Evolutionary conservation across 2,797 vertebrate genomes (phyloP).

Genomic region (Semotilus atromaculatus): DNA sequence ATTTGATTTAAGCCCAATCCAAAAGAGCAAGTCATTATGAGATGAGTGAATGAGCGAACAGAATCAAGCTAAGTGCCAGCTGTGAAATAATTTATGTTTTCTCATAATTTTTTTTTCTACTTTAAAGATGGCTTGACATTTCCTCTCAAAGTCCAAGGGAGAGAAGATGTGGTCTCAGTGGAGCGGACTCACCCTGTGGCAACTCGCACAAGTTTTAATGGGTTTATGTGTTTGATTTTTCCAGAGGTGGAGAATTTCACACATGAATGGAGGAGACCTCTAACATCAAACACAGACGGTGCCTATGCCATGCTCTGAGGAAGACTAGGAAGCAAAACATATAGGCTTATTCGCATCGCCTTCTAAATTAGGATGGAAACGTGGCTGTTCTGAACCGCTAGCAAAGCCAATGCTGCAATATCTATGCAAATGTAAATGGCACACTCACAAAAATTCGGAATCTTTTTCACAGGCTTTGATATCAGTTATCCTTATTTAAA

Average conservation of each 20-base stretch:
- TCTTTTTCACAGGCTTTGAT: not conserved
- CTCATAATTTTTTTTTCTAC: slow-evolving; percentile 12
- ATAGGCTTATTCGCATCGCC: slow-evolving; percentile 32
- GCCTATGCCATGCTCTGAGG: slow-evolving; percentile 53
- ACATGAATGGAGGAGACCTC: slow-evolving; percentile 40
- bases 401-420: not conserved
- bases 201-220: slow-evolving; percentile 44
- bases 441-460: not conserved
- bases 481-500: not conserved
- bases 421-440: not conserved
- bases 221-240: slow-evolving; percentile 53
- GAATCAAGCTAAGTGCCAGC: slow-evolving; percentile 33
- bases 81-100: slow-evolving; percentile 46
- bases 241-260: slow-evolving; percentile 61
- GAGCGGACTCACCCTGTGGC: slow-evolving; percentile 15
- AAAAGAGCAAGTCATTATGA: slow-evolving; percentile 22
- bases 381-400: slow-evolving; percentile 1
- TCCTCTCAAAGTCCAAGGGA: slow-evolving; percentile 21
- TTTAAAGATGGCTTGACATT: slow-evolving; percentile 24
- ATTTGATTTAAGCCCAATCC: slow-evolving; percentile 21
- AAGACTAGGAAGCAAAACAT: slow-evolving; percentile 35
- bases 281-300: slow-evolving; percentile 64
- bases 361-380: slow-evolving; percentile 33
- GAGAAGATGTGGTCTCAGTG: slow-evolving; percentile 3
- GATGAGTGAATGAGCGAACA: slow-evolving; percentile 11